Evolutionary conservation across 2,888 invertebrate genomes (phyloP).

Genomic region (Epiblema foenella): DNA sequence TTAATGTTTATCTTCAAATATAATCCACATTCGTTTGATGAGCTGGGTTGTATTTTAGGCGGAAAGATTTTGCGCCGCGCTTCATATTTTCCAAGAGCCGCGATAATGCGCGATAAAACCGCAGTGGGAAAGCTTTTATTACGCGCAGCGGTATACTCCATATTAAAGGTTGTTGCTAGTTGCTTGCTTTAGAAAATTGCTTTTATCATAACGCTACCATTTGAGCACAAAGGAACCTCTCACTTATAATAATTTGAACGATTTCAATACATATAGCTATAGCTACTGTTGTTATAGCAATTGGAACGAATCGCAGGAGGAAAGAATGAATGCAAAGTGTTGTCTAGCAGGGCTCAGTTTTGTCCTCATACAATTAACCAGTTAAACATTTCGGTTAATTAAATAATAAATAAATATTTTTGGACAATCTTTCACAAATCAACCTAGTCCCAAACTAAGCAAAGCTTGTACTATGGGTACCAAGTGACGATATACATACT

Average conservation of each 20-base stretch:
- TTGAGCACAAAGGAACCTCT: background rate
- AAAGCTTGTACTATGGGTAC: too few relatives aligned
- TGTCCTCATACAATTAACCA: too few relatives aligned
- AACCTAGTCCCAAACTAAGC: too few relatives aligned
- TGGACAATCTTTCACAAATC: too few relatives aligned
- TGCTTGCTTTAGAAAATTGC: slow-evolving; percentile 13
- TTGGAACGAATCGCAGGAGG: too few relatives aligned
- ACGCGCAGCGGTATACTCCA: slow-evolving; percentile 17
- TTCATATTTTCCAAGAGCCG: slow-evolving; percentile 6
- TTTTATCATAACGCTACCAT: slow-evolving; percentile 16
- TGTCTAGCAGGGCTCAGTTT: too few relatives aligned
- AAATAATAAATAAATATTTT: too few relatives aligned
- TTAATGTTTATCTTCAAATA: slow-evolving; percentile 8
- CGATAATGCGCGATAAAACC: slow-evolving; percentile 32
- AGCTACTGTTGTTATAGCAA: background rate
- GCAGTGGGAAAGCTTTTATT: slow-evolving; percentile 33
- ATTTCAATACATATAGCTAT: background rate
- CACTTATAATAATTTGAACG: background rate
- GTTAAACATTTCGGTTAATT: too few relatives aligned
- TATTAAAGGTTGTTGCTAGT: slow-evolving; percentile 26
- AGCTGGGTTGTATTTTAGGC: background rate
- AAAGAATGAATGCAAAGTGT: too few relatives aligned
- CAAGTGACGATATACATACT: too few relatives aligned
- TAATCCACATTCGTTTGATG: slow-evolving; percentile 14
- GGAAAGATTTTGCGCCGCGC: background rate